Evolutionary conservation across 2,113 vertebrate species (phyloP), one percentile per base, ranked within the genome.

Genomic region (Sorex fumeus): DNA sequence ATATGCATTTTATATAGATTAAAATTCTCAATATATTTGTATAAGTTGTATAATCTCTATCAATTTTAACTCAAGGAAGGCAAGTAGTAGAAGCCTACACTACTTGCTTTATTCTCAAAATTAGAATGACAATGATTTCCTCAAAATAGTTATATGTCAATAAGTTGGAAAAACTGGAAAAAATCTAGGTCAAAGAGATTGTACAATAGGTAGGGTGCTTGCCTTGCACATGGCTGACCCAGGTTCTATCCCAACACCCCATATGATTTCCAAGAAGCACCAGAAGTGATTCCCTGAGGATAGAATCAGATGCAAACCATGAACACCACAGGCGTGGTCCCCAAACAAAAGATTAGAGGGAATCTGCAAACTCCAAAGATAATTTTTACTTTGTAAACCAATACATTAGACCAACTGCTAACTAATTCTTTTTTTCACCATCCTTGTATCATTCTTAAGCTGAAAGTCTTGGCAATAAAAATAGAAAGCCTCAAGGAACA

Each of bases 41-140:
- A 34, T 40, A 76, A 11, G 77, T 34, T 10, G 93, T 93, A 28
- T 89, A 92, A 28, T 64, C 86, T 45, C n/a, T 47, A 32, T 7
- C 2, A 77, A 34, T 0, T 78, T 81, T 85, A 0, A 64, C 12
- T 45, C 2, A 12, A 47, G 8, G 6, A 72, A 69, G 45, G 71
- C 0, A 3, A 71, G 30, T 2, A 36, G 15, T 40, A 21, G 19
- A 36, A 36, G 5, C 6, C 15, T 70, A 34, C 15, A 62, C 89
- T 7, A 43, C 71, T 16, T 40, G 40, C 40, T 40, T 10, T 50
- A 13, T 2, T 50, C 13, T 50, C 47, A 50, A 50, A 50, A 50
- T 2, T 50, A 50, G 47, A 50, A 9, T 50, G 47, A 2, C 47
- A 50, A 50, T 40, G 76, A 91, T 76, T 8, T 71, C 11, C 16